Base-by-base conservation (phyloP, 1,140 invertebrate genomes). In the Saccostrea glomerata region DNA sequence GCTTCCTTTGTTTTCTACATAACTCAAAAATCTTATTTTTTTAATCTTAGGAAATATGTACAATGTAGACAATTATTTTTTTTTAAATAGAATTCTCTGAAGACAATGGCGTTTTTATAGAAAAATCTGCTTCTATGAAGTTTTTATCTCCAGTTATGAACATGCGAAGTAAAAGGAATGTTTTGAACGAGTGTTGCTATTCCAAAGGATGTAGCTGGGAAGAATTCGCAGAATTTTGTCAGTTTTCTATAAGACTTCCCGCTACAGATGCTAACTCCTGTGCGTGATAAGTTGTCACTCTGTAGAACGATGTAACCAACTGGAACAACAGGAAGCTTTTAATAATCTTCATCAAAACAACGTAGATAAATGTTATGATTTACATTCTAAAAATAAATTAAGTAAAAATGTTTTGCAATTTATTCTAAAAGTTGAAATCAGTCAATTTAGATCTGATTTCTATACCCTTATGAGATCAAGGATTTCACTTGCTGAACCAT, bases 181-280 rank as follows among this genome's bases (percentile, higher is more conserved):
- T 84, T 84, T 20, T 84, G 13, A 54, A 84, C 40, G 82, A 84
- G 23, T 84, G 82, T 54, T 84, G 82, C 23, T 84, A 84, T 12
- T 54, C 40, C 11, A 84, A 84, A 84, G 40, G 82, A 12, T 84
- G 82, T 25, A 84, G 47, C n/a, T 84, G 82, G 82, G 82, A 84
- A n/a, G 82, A 84, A 56, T 84, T 55, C 25, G 82, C 82, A 23
- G 82, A 84, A 55, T 55, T 56, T 25, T 84, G 82, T 20, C 82
- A 84, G 17, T 56, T 23, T 84, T 84, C 40, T 56, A 84, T 54
- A 54, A 36, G 82, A 54, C 82, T 84, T 54, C 82, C 82, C 12
- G 82, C 82, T 13, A 55, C 36, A 12, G 54, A 54, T 20, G 40
- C 23, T 12, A 84, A 84, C 40, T 77, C 70, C 30, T 77, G 70